Base-by-base conservation (phyloP, 2,888 invertebrate genomes). In the Thymelicus acteon region DNA sequence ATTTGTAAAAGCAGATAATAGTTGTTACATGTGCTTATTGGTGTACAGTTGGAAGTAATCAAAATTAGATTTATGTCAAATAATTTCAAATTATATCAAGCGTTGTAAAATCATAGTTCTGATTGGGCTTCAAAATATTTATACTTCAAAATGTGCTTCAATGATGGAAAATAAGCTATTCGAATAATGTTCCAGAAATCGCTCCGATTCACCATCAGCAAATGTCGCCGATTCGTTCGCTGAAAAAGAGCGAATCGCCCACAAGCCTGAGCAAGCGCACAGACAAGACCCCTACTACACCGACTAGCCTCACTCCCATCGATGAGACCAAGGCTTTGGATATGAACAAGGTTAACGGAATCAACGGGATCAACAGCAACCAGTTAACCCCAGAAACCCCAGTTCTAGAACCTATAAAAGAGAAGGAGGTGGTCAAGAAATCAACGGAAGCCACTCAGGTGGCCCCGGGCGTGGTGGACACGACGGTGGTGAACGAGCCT, bases 401-500 rank as follows among this genome's bases (percentile, higher is more conserved):
- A 0, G 81, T 85, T 54, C 84, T 90, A 64, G 91, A 92, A 60
- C 80, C 83, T 6, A 76, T 87, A 2, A 82, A 84, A 74, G 88
- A 89, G 64, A 90, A 89, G 71, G 90, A 92, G 73, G 85, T 93
- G 5, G 82, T 91, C n/a, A 93, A 93, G 75, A 94, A 93, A 76
- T 87, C 93, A 13, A 90, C 87, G 79, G 89, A 93, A 81, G 92
- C 93, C 31, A 93, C 93, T 57, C 94, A 94, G 76, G 88, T 91
- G 65, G 94, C 94, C 44, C 95, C 95, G 40, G 94, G 95, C 15
- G 93, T 95, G 19, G 91, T 95, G 19, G 95, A 95, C 76, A 95
- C 91, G 0, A 91, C 92, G 24, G 91, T 94, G 6, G 92, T 93
- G 24, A 95, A 93, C 49, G 94, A 94, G 49, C 77, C 90, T 47